Base-by-base conservation (phyloP, 2,113 vertebrate species). In the Dipodomys merriami region DNA sequence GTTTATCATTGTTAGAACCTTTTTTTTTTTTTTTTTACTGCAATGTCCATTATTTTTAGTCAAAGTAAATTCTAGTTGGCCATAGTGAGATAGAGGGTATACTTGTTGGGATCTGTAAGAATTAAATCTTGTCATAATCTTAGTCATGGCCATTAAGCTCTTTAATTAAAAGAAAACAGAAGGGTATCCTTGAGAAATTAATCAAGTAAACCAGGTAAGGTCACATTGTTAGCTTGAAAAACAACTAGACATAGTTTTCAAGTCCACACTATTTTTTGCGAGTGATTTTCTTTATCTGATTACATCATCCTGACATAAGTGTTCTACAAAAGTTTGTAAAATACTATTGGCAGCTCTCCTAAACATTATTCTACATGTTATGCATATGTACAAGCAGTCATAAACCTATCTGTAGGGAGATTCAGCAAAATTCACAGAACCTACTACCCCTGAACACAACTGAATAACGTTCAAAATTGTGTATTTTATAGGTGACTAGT, bases 311-410 rank as follows among this genome's bases (percentile, higher is more conserved):
- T 67, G 12, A 6, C 16, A 67, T 18, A 76, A 80, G 0, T 67
- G 30, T 86, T 71, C 64, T 84, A 69, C 18, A 60, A 44, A 88
- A 71, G 19, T 89, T 86, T 81, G 68, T 78, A 74, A 90, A 92
- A 49, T 79, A 18, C 25, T 6, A 22, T 29, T 27, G 0, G 86
- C 87, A 5, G 7, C 46, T 83, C 4, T 44, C 49, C 44, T 76
- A 12, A n/a, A 83, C 86, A 90, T 33, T 89, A 10, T 88, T 78
- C 25, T 57, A 6, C 27, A 72, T 89, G 79, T 86, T n/a, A 33
- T 46, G 57, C 12, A 76, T 44, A 62, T 2, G 15, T 62, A 11
- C 57, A 81, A 81, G 29, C 15, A 53, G 2, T 11, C 23, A 22
- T 57, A 78, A 84, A 33, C 16, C 16, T 44, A 16, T 39, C 12